Evolutionary conservation across 2,888 invertebrate genomes (phyloP).

Genomic region (Lydus trimaculatus): DNA sequence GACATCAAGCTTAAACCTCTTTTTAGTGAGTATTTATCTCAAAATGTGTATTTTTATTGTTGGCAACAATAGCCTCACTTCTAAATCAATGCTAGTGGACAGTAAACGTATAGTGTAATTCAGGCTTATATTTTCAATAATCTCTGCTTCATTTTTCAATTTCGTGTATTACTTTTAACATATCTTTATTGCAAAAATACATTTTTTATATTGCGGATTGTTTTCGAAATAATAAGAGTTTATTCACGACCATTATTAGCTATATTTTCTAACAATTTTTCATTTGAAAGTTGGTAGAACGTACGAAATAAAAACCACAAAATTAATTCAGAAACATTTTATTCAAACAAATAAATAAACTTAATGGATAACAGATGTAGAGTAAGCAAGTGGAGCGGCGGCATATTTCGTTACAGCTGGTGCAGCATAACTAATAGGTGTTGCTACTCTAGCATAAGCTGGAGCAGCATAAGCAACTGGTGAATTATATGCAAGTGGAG

Average conservation of each 20-base stretch:
- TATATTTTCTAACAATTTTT: too few species aligned
- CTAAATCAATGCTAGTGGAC: not conserved
- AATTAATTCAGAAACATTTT: not conserved
- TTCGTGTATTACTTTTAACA: too few species aligned
- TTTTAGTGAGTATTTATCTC: not conserved
- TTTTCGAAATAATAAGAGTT: not conserved
- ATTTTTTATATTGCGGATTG: not conserved
- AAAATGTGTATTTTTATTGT: constrained; percentile 24
- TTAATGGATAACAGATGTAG: constrained; percentile 17
- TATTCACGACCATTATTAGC: not conserved
- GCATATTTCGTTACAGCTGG: constrained; percentile 25
- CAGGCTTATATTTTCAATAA: not conserved
- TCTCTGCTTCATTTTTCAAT: too few species aligned
- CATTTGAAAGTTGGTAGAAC: too few species aligned
- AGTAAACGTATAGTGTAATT: not conserved
- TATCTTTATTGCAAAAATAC: too few species aligned
- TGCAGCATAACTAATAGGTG: constrained; percentile 32
- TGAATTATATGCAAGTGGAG: constrained; percentile 38
- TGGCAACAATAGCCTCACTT: constrained; percentile 7
- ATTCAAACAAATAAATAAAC: not conserved
- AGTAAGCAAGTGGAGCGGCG: constrained; percentile 28
- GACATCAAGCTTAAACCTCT: too few species aligned
- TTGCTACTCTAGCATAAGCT: constrained; percentile 25
- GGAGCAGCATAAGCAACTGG: constrained; percentile 31
- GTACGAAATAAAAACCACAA: not conserved